phyloP scores from a whole-genome alignment of 2,888 invertebrate genomes.

The Lasioglossum malachurum region DNA sequence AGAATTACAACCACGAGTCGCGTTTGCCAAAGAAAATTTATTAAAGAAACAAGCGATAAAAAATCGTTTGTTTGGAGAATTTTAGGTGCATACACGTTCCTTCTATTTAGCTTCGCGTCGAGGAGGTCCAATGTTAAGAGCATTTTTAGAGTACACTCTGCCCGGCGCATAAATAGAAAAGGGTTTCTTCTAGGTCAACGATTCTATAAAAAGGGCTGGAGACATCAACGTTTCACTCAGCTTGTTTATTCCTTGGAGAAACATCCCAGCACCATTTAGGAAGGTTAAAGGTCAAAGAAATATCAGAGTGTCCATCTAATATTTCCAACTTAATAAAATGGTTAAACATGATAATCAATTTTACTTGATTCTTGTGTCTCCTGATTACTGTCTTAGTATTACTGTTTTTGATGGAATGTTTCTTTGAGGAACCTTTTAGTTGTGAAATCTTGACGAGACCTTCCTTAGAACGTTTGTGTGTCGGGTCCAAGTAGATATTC shows the following conservation, averaged over 20 bases:
- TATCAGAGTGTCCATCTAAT: no score
- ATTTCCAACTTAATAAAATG: no score
- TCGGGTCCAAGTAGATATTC: background rate
- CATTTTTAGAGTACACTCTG: slow-evolving; percentile 26
- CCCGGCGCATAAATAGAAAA: slow-evolving; percentile 14
- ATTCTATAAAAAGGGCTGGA: slow-evolving; percentile 4
- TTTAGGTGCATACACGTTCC: background rate
- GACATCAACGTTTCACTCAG: background rate
- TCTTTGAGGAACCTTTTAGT: background rate
- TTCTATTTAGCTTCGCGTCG: slow-evolving; percentile 2
- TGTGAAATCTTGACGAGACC: slow-evolving; percentile 2
- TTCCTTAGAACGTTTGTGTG: background rate
- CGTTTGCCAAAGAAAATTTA: background rate
- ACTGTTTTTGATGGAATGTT: background rate
- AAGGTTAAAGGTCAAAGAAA: no score
- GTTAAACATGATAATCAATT: no score
- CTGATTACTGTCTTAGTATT: background rate
- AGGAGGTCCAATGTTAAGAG: slow-evolving; percentile 21
- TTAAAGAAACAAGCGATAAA: background rate
- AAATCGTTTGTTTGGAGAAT: background rate
- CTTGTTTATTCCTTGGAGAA: background rate
- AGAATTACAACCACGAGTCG: background rate
- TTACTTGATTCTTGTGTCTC: no score
- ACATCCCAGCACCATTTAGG: background rate
- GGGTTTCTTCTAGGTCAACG: background rate